Evolutionary conservation across 2,113 vertebrate species (phyloP).

Genomic region (Paraplagusia blochii): DNA sequence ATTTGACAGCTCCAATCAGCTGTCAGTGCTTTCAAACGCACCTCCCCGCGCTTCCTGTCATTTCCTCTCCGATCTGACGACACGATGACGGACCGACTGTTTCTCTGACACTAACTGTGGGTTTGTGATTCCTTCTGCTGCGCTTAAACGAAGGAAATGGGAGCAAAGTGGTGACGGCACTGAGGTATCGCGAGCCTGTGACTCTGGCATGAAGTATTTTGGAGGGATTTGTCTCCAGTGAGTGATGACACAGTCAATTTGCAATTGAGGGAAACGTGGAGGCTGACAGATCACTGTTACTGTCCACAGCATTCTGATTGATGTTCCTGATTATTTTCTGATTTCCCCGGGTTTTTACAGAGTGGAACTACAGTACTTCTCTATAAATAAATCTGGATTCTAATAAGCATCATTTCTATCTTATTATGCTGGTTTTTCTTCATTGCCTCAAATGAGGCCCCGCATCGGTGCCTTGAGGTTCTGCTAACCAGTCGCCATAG

Average conservation of each 20-base stretch:
- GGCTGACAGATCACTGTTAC: too few relatives aligned
- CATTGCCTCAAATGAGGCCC: not conserved
- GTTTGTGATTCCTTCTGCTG: not conserved
- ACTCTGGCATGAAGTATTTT: not conserved
- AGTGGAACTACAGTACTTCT: too few relatives aligned
- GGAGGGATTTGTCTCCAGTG: not conserved
- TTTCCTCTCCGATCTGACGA: not conserved
- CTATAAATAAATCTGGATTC: too few relatives aligned
- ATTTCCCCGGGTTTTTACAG: not conserved
- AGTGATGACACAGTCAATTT: not conserved
- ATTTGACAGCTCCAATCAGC: not conserved
- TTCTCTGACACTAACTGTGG: not conserved
- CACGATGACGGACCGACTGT: not conserved
- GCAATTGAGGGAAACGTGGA: too few relatives aligned
- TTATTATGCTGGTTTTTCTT: too few relatives aligned
- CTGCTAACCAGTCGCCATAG: not conserved
- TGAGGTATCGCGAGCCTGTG: not conserved
- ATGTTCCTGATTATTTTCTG: not conserved
- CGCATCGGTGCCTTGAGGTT: not conserved
- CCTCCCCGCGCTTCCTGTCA: constrained; percentile 1
- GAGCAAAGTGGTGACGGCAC: not conserved
- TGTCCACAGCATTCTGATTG: too few relatives aligned
- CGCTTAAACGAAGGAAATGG: not conserved
- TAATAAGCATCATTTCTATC: too few relatives aligned
- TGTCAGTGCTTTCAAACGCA: not conserved